Conservation (phyloP, 64 coral and sea anemone genomes). For the Anthopleura sola region DNA sequence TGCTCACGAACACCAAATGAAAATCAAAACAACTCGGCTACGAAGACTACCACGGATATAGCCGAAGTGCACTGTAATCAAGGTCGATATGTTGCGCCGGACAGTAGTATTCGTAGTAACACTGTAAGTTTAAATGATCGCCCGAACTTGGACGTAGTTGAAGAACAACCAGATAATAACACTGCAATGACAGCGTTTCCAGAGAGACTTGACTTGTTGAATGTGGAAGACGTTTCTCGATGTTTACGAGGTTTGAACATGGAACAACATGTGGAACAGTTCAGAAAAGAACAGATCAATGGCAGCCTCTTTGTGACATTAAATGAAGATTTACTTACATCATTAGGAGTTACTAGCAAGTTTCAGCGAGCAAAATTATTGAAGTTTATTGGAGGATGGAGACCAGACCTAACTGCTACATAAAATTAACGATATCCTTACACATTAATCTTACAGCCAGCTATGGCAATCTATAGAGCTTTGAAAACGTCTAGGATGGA, state of each 20-base stretch:
- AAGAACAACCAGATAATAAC: background rate
- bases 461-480: too few species aligned
- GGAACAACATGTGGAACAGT: background rate
- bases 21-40: background rate
- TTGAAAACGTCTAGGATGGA: too few species aligned
- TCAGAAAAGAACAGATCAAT: background rate
- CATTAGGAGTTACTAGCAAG: background rate
- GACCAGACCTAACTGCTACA: background rate
- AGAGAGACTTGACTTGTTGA: background rate
- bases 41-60: background rate
- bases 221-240: background rate
- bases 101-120: background rate
- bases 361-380: background rate
- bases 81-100: background rate
- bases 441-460: too few species aligned
- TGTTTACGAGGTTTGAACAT: conserved; percentile 14
- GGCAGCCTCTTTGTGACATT: background rate
- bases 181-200: background rate
- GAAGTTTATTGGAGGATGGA: conserved; percentile 22
- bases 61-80: background rate
- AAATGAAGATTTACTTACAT: background rate
- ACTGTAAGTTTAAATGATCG: background rate
- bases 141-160: background rate
- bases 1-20: background rate
- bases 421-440: background rate